phyloP scores from a whole-genome alignment of 2,888 invertebrate species.

The Creontiades dilutus region DNA sequence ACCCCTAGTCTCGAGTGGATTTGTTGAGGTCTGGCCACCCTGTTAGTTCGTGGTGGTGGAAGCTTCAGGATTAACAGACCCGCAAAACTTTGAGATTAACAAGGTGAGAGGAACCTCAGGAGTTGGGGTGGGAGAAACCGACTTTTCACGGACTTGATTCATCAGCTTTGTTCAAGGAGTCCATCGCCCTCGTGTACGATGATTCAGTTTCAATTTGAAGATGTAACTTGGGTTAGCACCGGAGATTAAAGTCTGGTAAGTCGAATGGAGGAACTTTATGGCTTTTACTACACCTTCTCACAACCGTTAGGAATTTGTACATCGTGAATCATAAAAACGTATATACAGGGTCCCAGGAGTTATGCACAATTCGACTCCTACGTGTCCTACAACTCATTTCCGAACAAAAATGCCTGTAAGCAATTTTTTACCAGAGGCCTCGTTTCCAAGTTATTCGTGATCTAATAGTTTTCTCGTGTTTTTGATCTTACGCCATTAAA shows the following conservation, averaged over 20 bases:
- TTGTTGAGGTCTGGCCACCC: conserved; percentile 32
- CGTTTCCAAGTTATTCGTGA: no score
- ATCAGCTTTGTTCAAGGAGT: neutral
- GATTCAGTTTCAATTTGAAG: neutral
- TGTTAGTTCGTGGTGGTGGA: conserved; percentile 2
- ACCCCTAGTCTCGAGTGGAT: conserved; percentile 33
- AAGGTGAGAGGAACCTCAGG: conserved; percentile 9
- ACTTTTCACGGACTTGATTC: conserved; percentile 15
- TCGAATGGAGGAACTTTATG: neutral
- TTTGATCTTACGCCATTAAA: no score
- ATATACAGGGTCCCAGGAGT: no score
- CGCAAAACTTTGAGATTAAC: conserved; percentile 36
- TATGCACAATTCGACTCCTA: no score
- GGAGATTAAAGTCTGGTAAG: neutral
- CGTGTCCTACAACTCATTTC: no score
- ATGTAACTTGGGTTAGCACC: neutral
- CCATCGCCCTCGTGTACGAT: neutral
- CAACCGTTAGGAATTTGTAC: no score
- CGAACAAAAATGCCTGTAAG: no score
- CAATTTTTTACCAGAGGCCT: no score
- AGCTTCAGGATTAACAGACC: conserved; percentile 32
- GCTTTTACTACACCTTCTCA: no score
- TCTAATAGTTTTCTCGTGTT: no score
- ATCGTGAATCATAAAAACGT: no score
- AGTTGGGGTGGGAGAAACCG: neutral